Base-by-base conservation (phyloP, 2,113 vertebrate genomes). In the Paracanthobrama guichenoti region DNA sequence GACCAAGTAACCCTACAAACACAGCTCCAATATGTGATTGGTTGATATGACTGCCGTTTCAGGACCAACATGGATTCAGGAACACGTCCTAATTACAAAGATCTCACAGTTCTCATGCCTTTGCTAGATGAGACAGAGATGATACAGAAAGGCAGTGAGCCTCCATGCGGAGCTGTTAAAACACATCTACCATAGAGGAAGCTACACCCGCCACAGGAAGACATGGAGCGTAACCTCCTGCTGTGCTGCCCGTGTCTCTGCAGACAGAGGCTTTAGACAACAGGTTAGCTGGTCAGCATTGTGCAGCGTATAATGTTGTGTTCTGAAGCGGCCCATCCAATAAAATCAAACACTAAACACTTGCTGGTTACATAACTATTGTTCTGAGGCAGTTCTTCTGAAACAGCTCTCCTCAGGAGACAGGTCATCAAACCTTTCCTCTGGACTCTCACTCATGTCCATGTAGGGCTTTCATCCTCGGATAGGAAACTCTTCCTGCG, bases 191-290 rank as follows among this genome's bases (percentile, higher is more conserved):
- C 74, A 18, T 10, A 76, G 69, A 72, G 86, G 89, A 90, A 90
- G 83, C n/a, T 82, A 79, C 89, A 87, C 89, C 90, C 88, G 85
- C 67, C 35, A 76, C 84, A 88, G 88, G 89, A 91, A 89, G 83
- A 82, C 75, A 57, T 89, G 89, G 62, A 69, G 48, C 79, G 20
- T 85, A 81, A 88, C 88, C 86, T 55, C 18, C 46, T 72, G 42
- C 31, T 31, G 31, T 1, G 31, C 31, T 2, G 31, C 31, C 31
- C 31, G 4, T 6, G 35, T 6, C 35, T 39, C 35, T 6, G 0
- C 35, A 39, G 0, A 6, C 31, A 31, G 2, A 31, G 2, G 31
- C 31, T 31, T 31, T 3, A 31, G 31, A 31, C 31, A 31, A 31
- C 35, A 39, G 35, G 35, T 39, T 6, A 39, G 35, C 35, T 39